Conservation (phyloP, 2,113 vertebrate species). For the Siniperca knerii region DNA sequence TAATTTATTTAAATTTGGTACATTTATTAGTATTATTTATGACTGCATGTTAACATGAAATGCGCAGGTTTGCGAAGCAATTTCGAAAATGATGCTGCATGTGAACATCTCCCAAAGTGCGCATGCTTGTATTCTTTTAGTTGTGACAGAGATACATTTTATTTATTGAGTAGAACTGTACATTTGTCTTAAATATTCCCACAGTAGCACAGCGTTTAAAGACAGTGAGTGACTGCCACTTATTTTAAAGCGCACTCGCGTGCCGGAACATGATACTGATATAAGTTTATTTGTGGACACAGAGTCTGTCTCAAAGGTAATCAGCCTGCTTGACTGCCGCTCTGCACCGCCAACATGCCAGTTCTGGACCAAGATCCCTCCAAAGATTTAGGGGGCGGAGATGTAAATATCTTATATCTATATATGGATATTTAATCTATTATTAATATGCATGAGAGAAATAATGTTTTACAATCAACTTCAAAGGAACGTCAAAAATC, state of each 20-base stretch:
- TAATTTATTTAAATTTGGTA: background rate
- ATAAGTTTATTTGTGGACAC: constrained; percentile 35
- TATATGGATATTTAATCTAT: background rate
- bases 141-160: background rate
- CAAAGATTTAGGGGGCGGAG: constrained; percentile 60
- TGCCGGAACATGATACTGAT: background rate
- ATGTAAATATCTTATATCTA: constrained; percentile 75
- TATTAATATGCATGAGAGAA: constrained; percentile 6
- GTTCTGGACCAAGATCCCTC: constrained; percentile 73
- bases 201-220: background rate
- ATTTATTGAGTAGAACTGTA: background rate
- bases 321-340: constrained; percentile 31
- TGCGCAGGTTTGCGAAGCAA: background rate
- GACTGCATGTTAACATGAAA: background rate
- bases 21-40: background rate
- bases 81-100: background rate
- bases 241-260: background rate
- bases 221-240: background rate
- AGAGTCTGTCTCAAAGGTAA: constrained; percentile 29
- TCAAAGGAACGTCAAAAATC: background rate
- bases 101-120: background rate
- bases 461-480: background rate
- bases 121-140: background rate
- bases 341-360: constrained; percentile 75
- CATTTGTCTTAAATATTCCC: background rate